These are phyloP conservation scores for Tinea trinotella DNA, from an alignment of 2,888 invertebrate genomes.

Conservation along the genomic window DNA sequence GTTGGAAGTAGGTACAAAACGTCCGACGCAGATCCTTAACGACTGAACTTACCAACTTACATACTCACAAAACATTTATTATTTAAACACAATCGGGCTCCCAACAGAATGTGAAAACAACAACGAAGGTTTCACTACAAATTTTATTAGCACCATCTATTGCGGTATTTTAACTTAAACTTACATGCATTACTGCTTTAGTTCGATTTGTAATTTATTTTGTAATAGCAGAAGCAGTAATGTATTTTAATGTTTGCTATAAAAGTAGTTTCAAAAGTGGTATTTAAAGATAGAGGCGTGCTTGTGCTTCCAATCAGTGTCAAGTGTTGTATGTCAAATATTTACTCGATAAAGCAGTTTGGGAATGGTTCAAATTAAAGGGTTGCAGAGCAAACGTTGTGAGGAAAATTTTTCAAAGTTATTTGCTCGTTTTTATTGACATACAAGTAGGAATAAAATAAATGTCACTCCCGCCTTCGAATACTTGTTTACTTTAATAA, in stretches of 20 bases:
- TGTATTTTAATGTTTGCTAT: not conserved
- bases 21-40: conserved; percentile 31
- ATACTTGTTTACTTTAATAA: not conserved
- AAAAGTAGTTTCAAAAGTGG: not conserved
- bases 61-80: conserved; percentile 37
- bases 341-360: conserved; percentile 14
- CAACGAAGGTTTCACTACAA: conserved; percentile 11
- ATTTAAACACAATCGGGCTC: conserved; percentile 36
- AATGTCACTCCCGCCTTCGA: not conserved
- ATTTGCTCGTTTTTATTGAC: not conserved
- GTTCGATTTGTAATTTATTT: not conserved
- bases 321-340: conserved; percentile 15
- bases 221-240: not conserved
- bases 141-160: conserved; percentile 1
- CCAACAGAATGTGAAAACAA: conserved; percentile 19
- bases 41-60: conserved; percentile 36
- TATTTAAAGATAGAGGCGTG: not conserved
- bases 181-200: not conserved
- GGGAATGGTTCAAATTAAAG: conserved; percentile 9
- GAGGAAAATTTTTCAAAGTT: not conserved
- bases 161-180: not conserved
- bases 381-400: not conserved
- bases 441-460: not conserved
- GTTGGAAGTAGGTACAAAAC: not conserved
- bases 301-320: conserved; percentile 12